These are phyloP conservation scores for Ifrita kowaldi DNA, from an alignment of 2,113 vertebrate genomes.

Conservation along the genomic window DNA sequence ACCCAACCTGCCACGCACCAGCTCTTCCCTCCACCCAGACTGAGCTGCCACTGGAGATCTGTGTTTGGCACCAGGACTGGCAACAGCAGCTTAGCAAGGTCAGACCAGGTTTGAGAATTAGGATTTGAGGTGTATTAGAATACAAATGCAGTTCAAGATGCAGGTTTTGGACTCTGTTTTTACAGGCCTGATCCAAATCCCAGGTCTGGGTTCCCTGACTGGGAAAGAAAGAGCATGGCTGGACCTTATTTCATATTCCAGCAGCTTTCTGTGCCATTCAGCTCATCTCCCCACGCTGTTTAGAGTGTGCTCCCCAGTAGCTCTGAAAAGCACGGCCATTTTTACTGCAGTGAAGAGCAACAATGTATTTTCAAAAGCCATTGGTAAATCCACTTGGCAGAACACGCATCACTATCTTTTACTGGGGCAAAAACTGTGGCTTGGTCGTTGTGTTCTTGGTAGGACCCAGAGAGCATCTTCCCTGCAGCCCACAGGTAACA, in stretches of 20 bases:
- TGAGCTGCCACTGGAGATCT: neutral
- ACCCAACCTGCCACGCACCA: fast-evolving
- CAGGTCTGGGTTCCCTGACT: neutral
- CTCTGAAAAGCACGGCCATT: neutral
- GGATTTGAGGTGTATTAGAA: neutral
- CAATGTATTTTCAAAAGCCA: neutral
- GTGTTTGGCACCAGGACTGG: neutral
- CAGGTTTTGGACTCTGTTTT: neutral
- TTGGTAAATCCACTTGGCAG: neutral
- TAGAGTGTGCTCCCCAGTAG: neutral
- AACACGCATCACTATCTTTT: neutral
- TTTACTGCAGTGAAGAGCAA: neutral
- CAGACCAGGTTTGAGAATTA: neutral
- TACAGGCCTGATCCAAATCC: neutral
- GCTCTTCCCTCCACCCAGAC: neutral
- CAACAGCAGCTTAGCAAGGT: neutral
- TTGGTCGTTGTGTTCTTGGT: neutral
- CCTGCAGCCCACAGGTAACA: neutral
- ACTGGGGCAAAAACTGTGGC: neutral
- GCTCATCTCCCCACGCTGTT: neutral
- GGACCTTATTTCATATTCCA: neutral
- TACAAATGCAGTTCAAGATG: neutral
- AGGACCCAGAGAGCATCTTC: neutral
- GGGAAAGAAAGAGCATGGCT: neutral
- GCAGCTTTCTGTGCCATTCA: neutral